Conservation (phyloP, 2,888 invertebrate species). For the Ptychoptera albimana region DNA sequence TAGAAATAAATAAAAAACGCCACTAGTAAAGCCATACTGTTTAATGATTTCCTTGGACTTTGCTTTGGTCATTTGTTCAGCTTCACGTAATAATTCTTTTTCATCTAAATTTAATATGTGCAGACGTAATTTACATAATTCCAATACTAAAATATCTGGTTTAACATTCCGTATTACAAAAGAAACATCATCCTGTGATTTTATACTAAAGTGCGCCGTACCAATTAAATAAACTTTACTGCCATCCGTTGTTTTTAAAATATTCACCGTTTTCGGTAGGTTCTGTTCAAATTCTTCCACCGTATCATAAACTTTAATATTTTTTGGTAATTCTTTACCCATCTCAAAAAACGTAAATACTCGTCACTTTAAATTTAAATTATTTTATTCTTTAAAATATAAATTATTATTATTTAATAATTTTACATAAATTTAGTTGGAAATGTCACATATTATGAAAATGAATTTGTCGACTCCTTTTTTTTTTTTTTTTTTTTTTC, state of each 20-base stretch:
- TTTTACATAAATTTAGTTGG: background rate
- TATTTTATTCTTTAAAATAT: background rate
- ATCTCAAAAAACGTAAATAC: constrained; percentile 1
- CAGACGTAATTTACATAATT: constrained; percentile 70
- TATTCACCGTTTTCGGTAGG: constrained; percentile 45
- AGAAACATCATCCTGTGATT: constrained; percentile 84
- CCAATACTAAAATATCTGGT: constrained; percentile 74
- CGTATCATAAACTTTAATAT: constrained; percentile 7
- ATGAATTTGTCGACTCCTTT: constrained; percentile 1
- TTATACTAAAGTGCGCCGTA: constrained; percentile 84
- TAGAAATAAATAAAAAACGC: constrained; percentile 69
- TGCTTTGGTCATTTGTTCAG: constrained; percentile 62
- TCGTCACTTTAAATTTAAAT: background rate
- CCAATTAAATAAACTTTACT: constrained; percentile 80
- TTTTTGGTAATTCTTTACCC: constrained; percentile 1
- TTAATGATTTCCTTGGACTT: constrained; percentile 29
- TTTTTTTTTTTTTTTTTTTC: too few relatives aligned
- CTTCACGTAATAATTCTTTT: constrained; percentile 65
- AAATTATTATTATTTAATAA: background rate
- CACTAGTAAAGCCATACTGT: constrained; percentile 25
- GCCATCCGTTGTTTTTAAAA: constrained; percentile 53
- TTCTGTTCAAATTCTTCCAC: constrained; percentile 14
- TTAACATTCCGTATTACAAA: constrained; percentile 24
- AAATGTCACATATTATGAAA: background rate
- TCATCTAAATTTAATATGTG: constrained; percentile 78